phyloP scores from a whole-genome alignment of 1,140 invertebrate genomes.

The Drosophila teissieri region DNA sequence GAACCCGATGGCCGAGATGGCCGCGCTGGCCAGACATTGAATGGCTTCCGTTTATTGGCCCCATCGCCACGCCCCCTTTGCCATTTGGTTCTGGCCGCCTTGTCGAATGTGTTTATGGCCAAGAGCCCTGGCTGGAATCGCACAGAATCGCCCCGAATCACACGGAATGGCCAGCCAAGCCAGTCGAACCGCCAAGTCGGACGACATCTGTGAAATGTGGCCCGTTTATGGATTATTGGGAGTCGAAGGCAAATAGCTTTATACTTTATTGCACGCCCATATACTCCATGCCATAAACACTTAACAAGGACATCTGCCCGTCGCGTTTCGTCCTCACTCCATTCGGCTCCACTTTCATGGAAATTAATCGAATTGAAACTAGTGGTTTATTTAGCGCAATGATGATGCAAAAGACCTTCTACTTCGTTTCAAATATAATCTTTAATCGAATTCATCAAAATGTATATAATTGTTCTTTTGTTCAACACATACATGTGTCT shows the following conservation, averaged over 20 bases:
- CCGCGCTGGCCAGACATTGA: conserved; percentile 33
- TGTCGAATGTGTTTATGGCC: conserved; percentile 66
- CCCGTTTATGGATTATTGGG: conserved; percentile 16
- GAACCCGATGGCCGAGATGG: conserved; percentile 36
- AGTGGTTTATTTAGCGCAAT: no score
- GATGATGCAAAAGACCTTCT: neutral
- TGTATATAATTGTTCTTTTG: conserved; percentile 66
- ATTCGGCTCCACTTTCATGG: neutral
- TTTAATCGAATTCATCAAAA: conserved; percentile 65
- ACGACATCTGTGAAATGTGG: conserved; percentile 36
- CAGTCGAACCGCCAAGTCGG: conserved; percentile 11
- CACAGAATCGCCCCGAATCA: no score
- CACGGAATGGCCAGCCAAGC: neutral
- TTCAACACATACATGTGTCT: conserved; percentile 39
- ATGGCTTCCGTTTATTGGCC: conserved; percentile 54
- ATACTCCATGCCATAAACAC: conserved; percentile 23
- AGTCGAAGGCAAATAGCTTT: conserved; percentile 17
- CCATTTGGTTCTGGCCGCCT: conserved; percentile 54
- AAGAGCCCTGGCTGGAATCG: neutral
- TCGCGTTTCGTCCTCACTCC: neutral
- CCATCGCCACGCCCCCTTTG: conserved; percentile 17
- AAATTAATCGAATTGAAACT: neutral
- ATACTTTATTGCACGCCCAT: conserved; percentile 23
- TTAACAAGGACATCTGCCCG: conserved; percentile 6
- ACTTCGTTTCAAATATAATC: conserved; percentile 58